phyloP scores from a whole-genome alignment of 2,888 invertebrate genomes.

The Augochlorella aurata region DNA sequence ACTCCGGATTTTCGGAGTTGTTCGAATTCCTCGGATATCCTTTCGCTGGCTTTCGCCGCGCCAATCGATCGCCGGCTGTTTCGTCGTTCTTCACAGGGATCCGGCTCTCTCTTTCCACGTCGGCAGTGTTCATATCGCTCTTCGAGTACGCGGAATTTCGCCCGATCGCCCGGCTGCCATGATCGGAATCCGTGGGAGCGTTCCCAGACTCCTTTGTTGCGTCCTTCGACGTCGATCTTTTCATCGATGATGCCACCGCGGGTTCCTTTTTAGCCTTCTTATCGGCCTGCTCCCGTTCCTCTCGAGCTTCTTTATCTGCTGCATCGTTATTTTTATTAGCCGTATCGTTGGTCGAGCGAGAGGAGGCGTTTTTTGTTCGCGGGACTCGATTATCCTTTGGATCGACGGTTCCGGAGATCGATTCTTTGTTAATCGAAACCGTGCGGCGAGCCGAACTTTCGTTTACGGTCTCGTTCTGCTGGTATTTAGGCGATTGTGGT shows the following conservation, averaged over 20 bases:
- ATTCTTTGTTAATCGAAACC: too few species aligned
- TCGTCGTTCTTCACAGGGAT: background rate
- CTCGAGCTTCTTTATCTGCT: background rate
- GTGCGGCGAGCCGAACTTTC: too few species aligned
- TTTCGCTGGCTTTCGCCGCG: background rate
- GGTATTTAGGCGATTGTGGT: too few species aligned
- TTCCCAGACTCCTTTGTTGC: constrained; percentile 26
- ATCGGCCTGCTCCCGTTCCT: background rate
- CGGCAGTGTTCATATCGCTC: constrained; percentile 27
- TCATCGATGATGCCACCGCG: background rate
- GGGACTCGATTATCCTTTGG: background rate
- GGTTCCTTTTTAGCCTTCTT: background rate
- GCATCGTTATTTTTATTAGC: background rate
- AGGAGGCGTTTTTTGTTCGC: too few species aligned
- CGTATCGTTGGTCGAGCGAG: background rate
- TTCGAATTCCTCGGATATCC: background rate
- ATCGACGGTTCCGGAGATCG: too few species aligned
- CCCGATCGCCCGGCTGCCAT: constrained; percentile 21
- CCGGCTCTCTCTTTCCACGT: background rate
- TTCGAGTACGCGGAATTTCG: constrained; percentile 37
- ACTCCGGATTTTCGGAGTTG: too few species aligned
- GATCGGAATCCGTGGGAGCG: constrained; percentile 12
- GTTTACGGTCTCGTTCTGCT: too few species aligned
- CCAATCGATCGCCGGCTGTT: background rate
- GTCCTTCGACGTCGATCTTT: background rate